Evolutionary conservation across 1,140 invertebrate genomes (phyloP), one percentile per base, ranked within the genome.

Genomic region (Drosophila saltans): DNA sequence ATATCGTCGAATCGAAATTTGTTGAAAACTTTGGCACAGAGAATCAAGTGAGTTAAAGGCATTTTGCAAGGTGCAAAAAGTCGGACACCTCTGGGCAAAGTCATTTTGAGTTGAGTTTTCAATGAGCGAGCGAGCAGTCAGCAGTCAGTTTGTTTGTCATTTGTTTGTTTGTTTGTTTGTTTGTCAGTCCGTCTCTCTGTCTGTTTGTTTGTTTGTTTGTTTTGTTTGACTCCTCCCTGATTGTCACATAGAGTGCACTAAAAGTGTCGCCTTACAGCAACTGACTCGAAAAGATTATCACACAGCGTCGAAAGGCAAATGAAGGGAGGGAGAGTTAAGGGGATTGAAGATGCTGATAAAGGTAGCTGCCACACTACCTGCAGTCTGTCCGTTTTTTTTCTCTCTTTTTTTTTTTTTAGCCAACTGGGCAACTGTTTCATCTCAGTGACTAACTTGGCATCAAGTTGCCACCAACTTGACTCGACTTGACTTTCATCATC

Each of bases 221-320:
- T 16, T 16, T 56, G 45, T 65, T 74, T 56, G 75, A 48, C 61
- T 55, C 36, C 39, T 26, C 30, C 48, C 64, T 36, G 55, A 64
- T 70, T 79, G 77, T 75, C 77, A 80, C 61, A 69, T 26, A 65
- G 74, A 77, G 74, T 66, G 74, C 74, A 78, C 74, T 78, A 72
- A 81, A 77, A 81, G 73, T 81, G 79, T 81, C 79, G 69, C 69
- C 79, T 81, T 81, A 69, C 79, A 61, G 79, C 79, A 67, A 68
- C 52, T 60, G 59, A 81, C 62, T 76, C 30, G 72, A 66, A 69
- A 69, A 69, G 74, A 76, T 76, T 76, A 76, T 76, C 74, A 36
- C 26, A 33, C 60, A 41, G 60, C 40, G 33, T 43, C 16, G 9
- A 26, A 57, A 11, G 8, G 55, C 16, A 11, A 33, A 2, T 9